Conservation (phyloP, 2,797 vertebrate species). For the Megaceryle alcyon region DNA sequence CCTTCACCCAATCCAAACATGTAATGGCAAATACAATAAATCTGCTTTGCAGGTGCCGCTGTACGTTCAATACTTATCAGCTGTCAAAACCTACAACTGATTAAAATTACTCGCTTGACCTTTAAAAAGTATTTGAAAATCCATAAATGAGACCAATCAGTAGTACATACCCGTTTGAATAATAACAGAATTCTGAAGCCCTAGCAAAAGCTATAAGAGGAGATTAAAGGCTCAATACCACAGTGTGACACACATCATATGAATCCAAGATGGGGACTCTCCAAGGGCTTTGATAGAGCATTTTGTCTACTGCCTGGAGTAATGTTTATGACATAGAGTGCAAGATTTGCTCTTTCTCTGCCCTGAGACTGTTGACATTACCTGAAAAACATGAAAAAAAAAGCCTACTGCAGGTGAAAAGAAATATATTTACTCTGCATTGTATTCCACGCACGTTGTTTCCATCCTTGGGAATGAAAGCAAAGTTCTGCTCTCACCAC, state of each 20-base stretch:
- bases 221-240: not conserved
- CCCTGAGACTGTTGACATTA: not conserved
- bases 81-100: conserved; percentile 5
- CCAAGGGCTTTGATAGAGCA: not conserved
- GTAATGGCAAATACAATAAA: not conserved
- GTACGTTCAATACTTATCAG: conserved; percentile 14
- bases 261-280: not conserved
- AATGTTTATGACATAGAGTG: not conserved
- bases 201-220: not conserved
- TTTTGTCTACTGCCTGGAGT: not conserved
- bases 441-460: not conserved
- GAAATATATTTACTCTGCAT: not conserved
- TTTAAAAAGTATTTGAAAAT: conserved; percentile 49
- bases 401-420: not conserved
- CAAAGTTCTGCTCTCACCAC: not conserved
- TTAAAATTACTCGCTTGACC: conserved; percentile 53
- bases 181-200: conserved; percentile 1
- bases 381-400: not conserved
- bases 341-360: not conserved
- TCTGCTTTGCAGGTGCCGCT: conserved; percentile 13
- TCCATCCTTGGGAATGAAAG: not conserved
- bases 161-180: not conserved
- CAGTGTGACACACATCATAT: not conserved
- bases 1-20: not conserved
- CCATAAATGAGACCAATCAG: conserved; percentile 19